Conservation (phyloP, 2,797 vertebrate genomes). For the Hyperoplus immaculatus region DNA sequence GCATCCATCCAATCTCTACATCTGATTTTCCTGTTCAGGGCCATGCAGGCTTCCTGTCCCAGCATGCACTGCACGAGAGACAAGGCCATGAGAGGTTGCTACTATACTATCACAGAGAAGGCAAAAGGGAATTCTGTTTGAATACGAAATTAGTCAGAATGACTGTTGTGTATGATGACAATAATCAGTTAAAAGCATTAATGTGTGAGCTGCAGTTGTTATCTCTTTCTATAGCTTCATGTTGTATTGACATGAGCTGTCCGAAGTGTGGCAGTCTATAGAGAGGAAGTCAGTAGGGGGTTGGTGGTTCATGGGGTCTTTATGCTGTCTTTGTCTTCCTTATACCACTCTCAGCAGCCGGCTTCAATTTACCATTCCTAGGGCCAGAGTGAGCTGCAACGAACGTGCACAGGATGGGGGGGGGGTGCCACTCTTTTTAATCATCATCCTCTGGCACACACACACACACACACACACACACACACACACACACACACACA, state of each 20-base stretch:
- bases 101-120: not conserved
- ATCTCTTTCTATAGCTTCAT: slow-evolving; percentile 30
- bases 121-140: not conserved
- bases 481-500: slow-evolving; percentile 17
- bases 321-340: slow-evolving; percentile 68
- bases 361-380: slow-evolving; percentile 73
- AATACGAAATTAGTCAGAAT: not conserved
- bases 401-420: slow-evolving; percentile 50
- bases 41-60: slow-evolving; percentile 3
- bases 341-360: slow-evolving; percentile 32
- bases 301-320: slow-evolving; percentile 49
- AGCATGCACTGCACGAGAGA: not conserved
- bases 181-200: slow-evolving; percentile 8
- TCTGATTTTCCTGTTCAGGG: not conserved
- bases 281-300: slow-evolving; percentile 52
- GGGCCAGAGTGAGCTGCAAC: slow-evolving; percentile 42
- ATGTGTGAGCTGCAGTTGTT: slow-evolving; percentile 5
- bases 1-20: not conserved
- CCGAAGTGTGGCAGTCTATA: slow-evolving; percentile 54
- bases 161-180: not conserved
- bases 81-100: not conserved
- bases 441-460: slow-evolving; percentile 50
- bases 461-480: slow-evolving; percentile 23
- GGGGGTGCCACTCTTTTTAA: slow-evolving; percentile 49
- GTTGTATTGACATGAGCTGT: slow-evolving; percentile 37